Evolutionary conservation across 2,113 vertebrate species (phyloP).

Genomic region (Neodon shergylaensis): DNA sequence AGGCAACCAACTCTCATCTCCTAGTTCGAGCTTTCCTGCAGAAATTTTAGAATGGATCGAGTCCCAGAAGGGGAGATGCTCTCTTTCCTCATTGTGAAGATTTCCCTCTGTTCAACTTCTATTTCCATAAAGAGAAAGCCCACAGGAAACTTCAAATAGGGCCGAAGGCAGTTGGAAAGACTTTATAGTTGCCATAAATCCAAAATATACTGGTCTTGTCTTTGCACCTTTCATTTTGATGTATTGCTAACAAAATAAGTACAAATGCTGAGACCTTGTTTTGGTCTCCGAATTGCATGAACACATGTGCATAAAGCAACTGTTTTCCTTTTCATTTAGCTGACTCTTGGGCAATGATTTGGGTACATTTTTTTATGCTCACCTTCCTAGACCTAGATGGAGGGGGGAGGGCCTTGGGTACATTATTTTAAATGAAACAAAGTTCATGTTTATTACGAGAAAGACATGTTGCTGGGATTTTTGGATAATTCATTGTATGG

Average conservation of each 20-base stretch:
- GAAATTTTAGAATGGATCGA: conserved; percentile 2
- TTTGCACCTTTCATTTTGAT: conserved; percentile 37
- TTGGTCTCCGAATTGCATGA: neutral
- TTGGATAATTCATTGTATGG: neutral
- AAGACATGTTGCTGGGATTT: neutral
- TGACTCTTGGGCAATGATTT: neutral
- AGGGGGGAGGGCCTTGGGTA: neutral
- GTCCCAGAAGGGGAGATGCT: neutral
- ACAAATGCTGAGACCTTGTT: neutral
- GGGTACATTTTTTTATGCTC: neutral
- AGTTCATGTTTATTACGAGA: neutral
- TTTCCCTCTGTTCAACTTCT: neutral
- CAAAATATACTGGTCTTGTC: conserved; percentile 16
- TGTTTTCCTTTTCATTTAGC: neutral
- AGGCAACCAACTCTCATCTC: conserved; percentile 6
- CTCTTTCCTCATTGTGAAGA: neutral
- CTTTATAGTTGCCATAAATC: conserved; percentile 35
- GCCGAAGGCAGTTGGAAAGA: neutral
- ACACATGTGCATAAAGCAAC: neutral
- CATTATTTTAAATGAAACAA: neutral
- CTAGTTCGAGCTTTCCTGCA: conserved; percentile 27
- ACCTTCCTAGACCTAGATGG: too few relatives aligned
- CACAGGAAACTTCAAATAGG: neutral
- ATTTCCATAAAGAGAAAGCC: conserved; percentile 2
- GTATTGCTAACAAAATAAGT: conserved; percentile 41